Conservation (phyloP, 2,113 vertebrate species). For the Oxyruncus cristatus region DNA sequence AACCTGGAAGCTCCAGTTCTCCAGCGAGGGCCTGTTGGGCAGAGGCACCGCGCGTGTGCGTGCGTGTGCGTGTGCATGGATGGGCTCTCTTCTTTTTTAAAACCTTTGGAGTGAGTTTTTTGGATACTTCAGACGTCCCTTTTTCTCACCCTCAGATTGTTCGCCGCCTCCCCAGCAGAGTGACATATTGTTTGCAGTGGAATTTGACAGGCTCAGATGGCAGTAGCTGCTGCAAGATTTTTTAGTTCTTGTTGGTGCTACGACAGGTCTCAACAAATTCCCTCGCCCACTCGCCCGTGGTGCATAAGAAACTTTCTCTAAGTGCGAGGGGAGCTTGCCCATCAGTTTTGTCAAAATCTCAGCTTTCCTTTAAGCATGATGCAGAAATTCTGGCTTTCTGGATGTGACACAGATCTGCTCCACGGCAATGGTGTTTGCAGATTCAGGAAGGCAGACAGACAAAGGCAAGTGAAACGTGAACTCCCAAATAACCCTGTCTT, state of each 20-base stretch:
- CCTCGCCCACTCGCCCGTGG: conserved; percentile 63
- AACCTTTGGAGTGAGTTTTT: conserved; percentile 60
- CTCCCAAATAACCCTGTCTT: background rate
- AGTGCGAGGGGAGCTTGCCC: conserved; percentile 27
- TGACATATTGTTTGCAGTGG: conserved; percentile 71
- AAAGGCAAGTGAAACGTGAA: conserved; percentile 28
- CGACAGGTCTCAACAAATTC: conserved; percentile 71
- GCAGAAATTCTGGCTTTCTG: conserved; percentile 29
- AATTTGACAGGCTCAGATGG: conserved; percentile 73
- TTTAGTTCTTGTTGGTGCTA: conserved; percentile 71
- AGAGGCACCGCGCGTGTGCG: background rate
- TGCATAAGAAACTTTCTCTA: conserved; percentile 61
- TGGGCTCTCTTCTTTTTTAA: conserved; percentile 42
- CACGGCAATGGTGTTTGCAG: conserved; percentile 11
- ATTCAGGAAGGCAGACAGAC: conserved; percentile 22
- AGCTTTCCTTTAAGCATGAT: conserved; percentile 32
- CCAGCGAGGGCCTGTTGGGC: background rate
- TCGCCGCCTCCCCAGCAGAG: conserved; percentile 65
- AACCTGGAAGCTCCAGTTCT: conserved; percentile 34
- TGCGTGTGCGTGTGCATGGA: background rate
- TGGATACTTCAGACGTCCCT: conserved; percentile 60
- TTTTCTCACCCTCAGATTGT: conserved; percentile 71
- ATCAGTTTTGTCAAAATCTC: conserved; percentile 61
- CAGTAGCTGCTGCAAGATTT: conserved; percentile 67
- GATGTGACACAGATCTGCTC: conserved; percentile 27